Conservation (phyloP, 37 sponge, comb jelly and placozoan species). For the Halichondria panicea region DNA sequence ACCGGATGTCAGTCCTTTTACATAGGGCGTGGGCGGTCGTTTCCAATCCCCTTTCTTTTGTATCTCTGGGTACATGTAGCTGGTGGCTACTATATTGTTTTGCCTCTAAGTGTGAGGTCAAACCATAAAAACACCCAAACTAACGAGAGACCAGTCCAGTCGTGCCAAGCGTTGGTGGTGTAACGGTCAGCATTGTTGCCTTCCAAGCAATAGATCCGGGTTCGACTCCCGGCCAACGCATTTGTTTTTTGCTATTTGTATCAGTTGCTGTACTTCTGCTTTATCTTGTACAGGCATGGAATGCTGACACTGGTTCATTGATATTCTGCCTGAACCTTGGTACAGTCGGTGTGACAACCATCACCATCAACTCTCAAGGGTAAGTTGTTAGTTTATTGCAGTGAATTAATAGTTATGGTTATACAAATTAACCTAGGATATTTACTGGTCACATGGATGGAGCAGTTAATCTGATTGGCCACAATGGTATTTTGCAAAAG, state of each 20-base stretch:
- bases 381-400: too few species aligned
- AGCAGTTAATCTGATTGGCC: conserved; percentile 37
- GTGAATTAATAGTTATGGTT: too few species aligned
- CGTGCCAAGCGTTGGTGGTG: conserved; percentile 58
- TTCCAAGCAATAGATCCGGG: conserved; percentile 75
- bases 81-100: not conserved
- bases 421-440: conserved; percentile 25
- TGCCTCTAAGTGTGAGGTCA: not conserved
- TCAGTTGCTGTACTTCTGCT: not conserved
- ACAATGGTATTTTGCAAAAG: conserved; percentile 20
- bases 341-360: conserved; percentile 25
- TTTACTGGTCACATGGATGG: conserved; percentile 72
- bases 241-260: conserved; percentile 9
- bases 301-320: conserved; percentile 25
- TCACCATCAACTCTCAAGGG: conserved; percentile 41
- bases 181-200: conserved; percentile 72
- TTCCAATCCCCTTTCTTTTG: not conserved
- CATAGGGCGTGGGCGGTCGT: too few species aligned
- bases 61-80: not conserved
- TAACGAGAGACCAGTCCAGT: too few species aligned
- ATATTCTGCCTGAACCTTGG: conserved; percentile 6
- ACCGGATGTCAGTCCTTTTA: too few species aligned
- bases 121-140: not conserved
- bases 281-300: conserved; percentile 55
- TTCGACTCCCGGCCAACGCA: conserved; percentile 72